These are phyloP conservation scores for Cataglyphis rosenhaueri DNA, from an alignment of 2,888 invertebrate genomes.

Conservation along the genomic window DNA sequence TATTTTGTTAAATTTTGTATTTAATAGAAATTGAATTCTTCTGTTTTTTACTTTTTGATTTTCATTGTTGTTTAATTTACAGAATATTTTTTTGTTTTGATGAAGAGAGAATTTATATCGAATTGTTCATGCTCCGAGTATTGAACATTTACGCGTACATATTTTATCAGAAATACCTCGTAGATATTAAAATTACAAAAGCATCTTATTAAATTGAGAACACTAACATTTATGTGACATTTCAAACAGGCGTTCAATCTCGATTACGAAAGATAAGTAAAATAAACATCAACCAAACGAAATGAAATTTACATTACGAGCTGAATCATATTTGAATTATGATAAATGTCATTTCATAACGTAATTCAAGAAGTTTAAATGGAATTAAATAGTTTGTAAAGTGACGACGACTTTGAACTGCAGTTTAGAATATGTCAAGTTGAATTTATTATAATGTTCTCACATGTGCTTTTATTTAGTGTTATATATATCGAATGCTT, in stretches of 20 bases:
- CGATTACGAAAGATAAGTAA: conserved; percentile 19
- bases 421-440: not conserved
- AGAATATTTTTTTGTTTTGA: conserved; percentile 16
- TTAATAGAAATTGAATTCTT: not conserved
- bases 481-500: not conserved
- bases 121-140: not conserved
- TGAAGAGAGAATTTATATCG: not conserved
- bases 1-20: conserved; percentile 4
- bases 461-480: not conserved
- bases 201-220: conserved; percentile 21
- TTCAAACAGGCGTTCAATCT: conserved; percentile 6
- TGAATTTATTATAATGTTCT: conserved; percentile 9
- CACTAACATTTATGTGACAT: conserved; percentile 27
- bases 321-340: conserved; percentile 30
- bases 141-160: not conserved
- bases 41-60: not conserved
- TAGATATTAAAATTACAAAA: conserved; percentile 29
- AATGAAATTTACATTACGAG: conserved; percentile 39
- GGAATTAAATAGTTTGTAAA: conserved; percentile 33
- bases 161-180: conserved; percentile 3
- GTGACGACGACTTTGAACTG: conserved; percentile 16
- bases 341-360: conserved; percentile 41
- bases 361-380: conserved; percentile 32
- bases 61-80: not conserved
- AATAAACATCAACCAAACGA: conserved; percentile 30